Evolutionary conservation across 2,888 invertebrate species (phyloP).

Genomic region (Nineta flava): DNA sequence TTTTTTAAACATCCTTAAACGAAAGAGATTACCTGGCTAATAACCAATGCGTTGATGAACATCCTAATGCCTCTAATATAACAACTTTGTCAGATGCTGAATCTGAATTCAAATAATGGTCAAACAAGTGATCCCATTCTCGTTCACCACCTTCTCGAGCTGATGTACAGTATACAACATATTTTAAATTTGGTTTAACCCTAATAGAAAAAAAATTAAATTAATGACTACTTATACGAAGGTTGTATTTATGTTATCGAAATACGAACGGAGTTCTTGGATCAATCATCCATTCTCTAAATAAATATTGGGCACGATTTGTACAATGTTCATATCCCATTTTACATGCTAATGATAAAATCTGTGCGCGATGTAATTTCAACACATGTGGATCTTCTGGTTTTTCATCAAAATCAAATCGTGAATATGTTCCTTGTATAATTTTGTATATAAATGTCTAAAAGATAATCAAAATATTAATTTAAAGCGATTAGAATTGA

Average conservation of each 20-base stretch:
- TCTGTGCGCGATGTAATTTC: constrained; percentile 34
- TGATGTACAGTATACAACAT: constrained; percentile 48
- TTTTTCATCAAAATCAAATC: constrained; percentile 34
- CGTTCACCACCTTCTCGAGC: constrained; percentile 41
- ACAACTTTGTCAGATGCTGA: constrained; percentile 44
- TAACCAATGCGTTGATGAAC: constrained; percentile 37
- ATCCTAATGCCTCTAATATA: constrained; percentile 37
- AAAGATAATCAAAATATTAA: too few species aligned
- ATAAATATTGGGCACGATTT: constrained; percentile 28
- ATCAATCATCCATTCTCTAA: constrained; percentile 32
- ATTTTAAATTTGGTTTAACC: constrained; percentile 43
- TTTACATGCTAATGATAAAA: constrained; percentile 39
- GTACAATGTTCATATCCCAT: constrained; percentile 34
- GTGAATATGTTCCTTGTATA: constrained; percentile 29
- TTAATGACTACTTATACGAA: background rate
- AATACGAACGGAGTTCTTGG: background rate
- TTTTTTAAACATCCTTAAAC: background rate
- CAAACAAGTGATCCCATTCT: constrained; percentile 53
- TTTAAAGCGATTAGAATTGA: too few species aligned
- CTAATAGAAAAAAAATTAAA: constrained; percentile 22
- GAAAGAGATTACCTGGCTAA: constrained; percentile 30
- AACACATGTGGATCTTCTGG: constrained; percentile 31
- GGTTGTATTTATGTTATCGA: constrained; percentile 6
- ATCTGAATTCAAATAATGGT: constrained; percentile 29
- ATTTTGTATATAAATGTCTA: constrained; percentile 26